Evolutionary conservation across 2,113 vertebrate species (phyloP).

Genomic region (Rutilus rutilus): DNA sequence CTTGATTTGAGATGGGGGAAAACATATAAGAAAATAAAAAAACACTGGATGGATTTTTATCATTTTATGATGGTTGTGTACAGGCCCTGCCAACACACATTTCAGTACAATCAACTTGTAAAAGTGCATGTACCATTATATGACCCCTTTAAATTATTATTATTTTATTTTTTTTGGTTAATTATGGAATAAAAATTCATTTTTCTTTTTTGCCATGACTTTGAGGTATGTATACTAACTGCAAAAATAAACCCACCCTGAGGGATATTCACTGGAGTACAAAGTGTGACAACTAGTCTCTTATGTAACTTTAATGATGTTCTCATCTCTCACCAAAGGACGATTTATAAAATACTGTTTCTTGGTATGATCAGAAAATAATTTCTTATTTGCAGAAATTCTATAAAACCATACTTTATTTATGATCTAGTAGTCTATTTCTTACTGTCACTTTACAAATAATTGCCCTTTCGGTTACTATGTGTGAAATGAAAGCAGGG

Average conservation of each 20-base stretch:
- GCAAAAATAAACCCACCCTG: not conserved
- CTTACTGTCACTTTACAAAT: not conserved
- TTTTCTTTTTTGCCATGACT: not conserved
- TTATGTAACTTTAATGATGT: not conserved
- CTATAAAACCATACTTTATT: not conserved
- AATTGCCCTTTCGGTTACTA: not conserved
- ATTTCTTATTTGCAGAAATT: not conserved
- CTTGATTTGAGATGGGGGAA: no score
- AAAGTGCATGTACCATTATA: no score
- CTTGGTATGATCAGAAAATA: not conserved
- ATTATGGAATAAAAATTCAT: not conserved
- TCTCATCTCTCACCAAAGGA: not conserved
- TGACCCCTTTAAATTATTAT: no score
- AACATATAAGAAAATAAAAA: no score
- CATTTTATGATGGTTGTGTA: no score
- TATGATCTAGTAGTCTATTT: not conserved
- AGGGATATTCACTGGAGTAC: not conserved
- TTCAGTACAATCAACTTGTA: no score
- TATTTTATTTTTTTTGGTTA: not conserved
- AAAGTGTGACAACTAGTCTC: not conserved
- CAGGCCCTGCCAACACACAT: no score
- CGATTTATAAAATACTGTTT: not conserved
- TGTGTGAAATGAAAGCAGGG: constrained; percentile 31
- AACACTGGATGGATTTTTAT: no score
- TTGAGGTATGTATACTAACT: not conserved